Evolutionary conservation across 2,113 vertebrate genomes (phyloP), one percentile per base, ranked within the genome.

Genomic region (Zingel zingel): DNA sequence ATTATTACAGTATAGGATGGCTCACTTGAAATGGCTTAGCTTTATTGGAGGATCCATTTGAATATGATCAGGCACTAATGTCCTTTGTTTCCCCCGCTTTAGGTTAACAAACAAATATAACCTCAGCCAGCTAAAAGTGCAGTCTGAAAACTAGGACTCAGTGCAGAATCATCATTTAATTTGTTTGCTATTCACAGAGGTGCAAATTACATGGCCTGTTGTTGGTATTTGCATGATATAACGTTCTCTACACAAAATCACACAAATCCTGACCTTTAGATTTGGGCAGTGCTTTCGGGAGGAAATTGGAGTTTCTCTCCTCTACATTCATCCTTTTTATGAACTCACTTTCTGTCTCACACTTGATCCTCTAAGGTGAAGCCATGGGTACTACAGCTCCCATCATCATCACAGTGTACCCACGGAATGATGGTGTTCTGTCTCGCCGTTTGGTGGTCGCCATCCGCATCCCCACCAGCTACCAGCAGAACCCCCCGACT

Each of bases 331-430:
- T 13, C 11, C 11, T n/a, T 43, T 57, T 36, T 27, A 64, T 18
- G 56, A 66, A 70, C 47, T n/a, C 25, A 2, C 50, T 61, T 45
- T 53, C 25, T 19, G 6, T 67, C 64, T 84, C 9, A 33, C 25
- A 2, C 53, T 18, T 63, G 13, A 0, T 66, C 3, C 74, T 25
- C 27, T 15, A 30, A 98, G 97, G 94, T 8, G 86, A 94, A 30
- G 96, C 96, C 53, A 97, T 99, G 97, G 97, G 97, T 0, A 97
- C 96, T 86, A 96, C 97, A 0, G 92, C 96, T 6, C 97, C 97
- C 53, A 82, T 97, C 43, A 96, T 96, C 74, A 95, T 97, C 73
- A 97, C 96, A 0, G 97, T 96, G 76, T 98, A 96, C 74, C 97
- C 96, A 1, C 86, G 87, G 13, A 97, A 97, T 0, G 96, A 96